Base-by-base conservation (phyloP, 2,888 invertebrate species). In the Belgica antarctica region DNA sequence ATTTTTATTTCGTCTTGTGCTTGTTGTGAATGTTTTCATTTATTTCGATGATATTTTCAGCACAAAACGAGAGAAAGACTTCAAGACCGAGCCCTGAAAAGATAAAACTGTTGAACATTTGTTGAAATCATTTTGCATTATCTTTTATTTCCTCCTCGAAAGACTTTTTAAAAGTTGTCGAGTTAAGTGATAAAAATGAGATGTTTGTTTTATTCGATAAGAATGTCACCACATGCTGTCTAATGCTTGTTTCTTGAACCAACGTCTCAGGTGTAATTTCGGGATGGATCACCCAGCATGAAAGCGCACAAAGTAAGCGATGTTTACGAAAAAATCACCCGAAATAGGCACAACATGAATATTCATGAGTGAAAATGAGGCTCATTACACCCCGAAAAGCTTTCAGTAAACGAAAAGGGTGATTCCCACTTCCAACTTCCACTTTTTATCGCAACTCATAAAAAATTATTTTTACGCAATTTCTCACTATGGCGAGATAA, bases 401-500 rank as follows among this genome's bases (percentile, higher is more conserved):
- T 31, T 10, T 31, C n/a, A n/a, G n/a, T n/a, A n/a, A n/a, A n/a
- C n/a, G n/a, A n/a, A 10, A 31, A 31, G 31, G 31, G 31, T 41
- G 12, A 12, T n/a, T 41, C 10, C 41, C 2, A 41, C 31, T 41
- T 41, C 41, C 41, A 2, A 41, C 41, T 41, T 41, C 41, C 12
- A 41, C 10, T 2, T 12, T 10, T 41, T 41, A 12, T 5, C 10
- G 12, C 31, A 7, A 4, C 15, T 15, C 5, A 2, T 12, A 10
- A 5, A 41, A 41, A 41, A 41, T 2, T n/a, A 10, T 41, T 41
- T 41, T 41, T n/a, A 41, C 41, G 41, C 41, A 41, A 15, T 28
- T 68, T 68, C 28, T 27, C 68, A 31, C 68, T 52, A 22, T 34
- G 31, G 57, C 8, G 10, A 4, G 68, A 68, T 68, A 57, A 68